A percentile compares a stretch with the other conserved stretches of the same genome.
Conservation (phyloP, 1,140 invertebrate genomes). For the Hylaeus volcanicus region DNA sequence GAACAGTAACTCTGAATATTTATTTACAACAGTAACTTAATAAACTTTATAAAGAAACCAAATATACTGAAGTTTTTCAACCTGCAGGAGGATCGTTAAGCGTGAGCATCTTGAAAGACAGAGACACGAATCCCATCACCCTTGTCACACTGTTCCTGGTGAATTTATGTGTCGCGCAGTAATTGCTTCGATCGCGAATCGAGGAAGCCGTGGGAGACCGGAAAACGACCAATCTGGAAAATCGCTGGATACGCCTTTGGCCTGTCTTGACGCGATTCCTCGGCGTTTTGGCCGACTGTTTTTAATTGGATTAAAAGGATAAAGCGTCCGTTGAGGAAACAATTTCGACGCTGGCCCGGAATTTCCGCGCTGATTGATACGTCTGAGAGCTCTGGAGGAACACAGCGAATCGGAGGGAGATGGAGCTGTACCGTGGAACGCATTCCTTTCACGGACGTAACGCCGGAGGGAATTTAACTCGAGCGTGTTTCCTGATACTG, state of each 20-base stretch:
- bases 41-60: too few relatives aligned
- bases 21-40: too few relatives aligned
- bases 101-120: too few relatives aligned
- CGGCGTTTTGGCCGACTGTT: not conserved
- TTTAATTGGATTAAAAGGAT: slow-evolving; percentile 16
- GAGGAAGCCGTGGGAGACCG: slow-evolving; percentile 13
- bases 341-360: slow-evolving; percentile 1
- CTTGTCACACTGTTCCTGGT: not conserved
- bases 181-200: slow-evolving; percentile 49
- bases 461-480: not conserved
- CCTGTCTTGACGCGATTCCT: not conserved
- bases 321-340: slow-evolving; percentile 6
- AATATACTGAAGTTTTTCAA: too few relatives aligned
- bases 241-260: not conserved
- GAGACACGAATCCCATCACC: too few relatives aligned
- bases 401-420: not conserved
- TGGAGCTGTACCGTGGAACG: not conserved
- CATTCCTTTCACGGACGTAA: not conserved
- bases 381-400: not conserved
- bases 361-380: slow-evolving; percentile 6
- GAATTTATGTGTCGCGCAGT: slow-evolving; percentile 56
- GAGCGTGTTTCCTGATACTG: not conserved
- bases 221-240: slow-evolving; percentile 18
- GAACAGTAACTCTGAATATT: too few relatives aligned
- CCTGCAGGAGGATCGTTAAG: too few relatives aligned